A percentile compares a stretch with the other conserved stretches of the same genome.
These are phyloP conservation scores for Piprites chloris DNA, from an alignment of 2,113 vertebrate species.

Conservation along the genomic window DNA sequence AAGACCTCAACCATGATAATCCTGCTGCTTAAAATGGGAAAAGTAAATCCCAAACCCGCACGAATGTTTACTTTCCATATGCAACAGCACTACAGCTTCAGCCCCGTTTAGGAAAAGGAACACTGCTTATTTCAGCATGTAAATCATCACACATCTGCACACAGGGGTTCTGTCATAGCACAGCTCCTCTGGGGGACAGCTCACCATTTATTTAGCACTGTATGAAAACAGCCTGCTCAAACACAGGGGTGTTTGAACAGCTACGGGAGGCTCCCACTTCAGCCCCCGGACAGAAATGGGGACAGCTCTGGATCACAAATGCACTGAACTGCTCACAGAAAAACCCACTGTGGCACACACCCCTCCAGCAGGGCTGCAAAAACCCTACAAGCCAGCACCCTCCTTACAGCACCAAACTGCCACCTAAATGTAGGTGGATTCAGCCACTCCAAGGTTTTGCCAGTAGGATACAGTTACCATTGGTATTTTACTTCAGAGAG, in stretches of 20 bases:
- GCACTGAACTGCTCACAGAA: not conserved
- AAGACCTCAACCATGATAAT: not conserved
- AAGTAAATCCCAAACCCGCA: not conserved
- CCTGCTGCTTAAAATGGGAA: not conserved
- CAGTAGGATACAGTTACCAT: not conserved
- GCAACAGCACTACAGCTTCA: not conserved
- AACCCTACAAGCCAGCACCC: accelerated
- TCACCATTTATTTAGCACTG: not conserved
- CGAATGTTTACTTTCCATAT: not conserved
- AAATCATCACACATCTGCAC: not conserved
- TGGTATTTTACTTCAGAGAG: not conserved
- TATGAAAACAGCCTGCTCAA: not conserved
- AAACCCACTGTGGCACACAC: not conserved
- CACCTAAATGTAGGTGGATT: accelerated
- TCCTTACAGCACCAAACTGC: not conserved
- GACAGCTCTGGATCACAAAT: not conserved
- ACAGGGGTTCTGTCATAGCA: accelerated
- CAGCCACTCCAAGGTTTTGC: not conserved
- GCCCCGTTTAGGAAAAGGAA: not conserved
- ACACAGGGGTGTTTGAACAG: not conserved
- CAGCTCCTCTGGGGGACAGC: not conserved
- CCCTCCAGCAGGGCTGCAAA: not conserved
- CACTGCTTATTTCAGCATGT: not conserved
- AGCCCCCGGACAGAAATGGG: not conserved
- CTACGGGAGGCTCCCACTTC: not conserved